Evolutionary conservation across 2,113 vertebrate species (phyloP).

Genomic region (Pristiophorus japonicus): DNA sequence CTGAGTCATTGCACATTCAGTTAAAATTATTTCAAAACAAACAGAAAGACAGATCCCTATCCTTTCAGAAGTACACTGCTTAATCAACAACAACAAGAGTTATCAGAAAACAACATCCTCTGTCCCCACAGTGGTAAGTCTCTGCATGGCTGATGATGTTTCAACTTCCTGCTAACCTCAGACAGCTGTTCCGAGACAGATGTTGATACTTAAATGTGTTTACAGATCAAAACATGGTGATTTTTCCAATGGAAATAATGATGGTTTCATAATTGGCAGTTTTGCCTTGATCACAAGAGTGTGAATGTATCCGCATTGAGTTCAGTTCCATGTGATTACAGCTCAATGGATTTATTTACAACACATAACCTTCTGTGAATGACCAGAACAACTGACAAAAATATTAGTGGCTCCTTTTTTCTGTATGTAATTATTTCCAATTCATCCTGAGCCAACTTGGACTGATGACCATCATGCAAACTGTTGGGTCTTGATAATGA

Average conservation of each 20-base stretch:
- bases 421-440: background rate
- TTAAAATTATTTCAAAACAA: background rate
- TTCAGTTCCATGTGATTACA: background rate
- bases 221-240: background rate
- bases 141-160: background rate
- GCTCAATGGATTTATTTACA: background rate
- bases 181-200: background rate
- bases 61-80: background rate
- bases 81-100: background rate
- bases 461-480: background rate
- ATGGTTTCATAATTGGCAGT: too few relatives aligned
- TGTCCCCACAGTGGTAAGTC: background rate
- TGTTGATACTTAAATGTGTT: background rate
- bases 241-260: background rate
- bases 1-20: background rate
- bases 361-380: background rate
- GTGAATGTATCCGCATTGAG: background rate
- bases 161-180: background rate
- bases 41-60: background rate
- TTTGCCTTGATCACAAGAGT: background rate
- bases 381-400: background rate
- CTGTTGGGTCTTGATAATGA: background rate
- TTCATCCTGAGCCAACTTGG: background rate
- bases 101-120: background rate
- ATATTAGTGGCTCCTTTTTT: background rate